Evolutionary conservation across 2,797 vertebrate genomes (phyloP), one percentile per base, ranked within the genome.

Genomic region (Neosilurus mollespiculum): DNA sequence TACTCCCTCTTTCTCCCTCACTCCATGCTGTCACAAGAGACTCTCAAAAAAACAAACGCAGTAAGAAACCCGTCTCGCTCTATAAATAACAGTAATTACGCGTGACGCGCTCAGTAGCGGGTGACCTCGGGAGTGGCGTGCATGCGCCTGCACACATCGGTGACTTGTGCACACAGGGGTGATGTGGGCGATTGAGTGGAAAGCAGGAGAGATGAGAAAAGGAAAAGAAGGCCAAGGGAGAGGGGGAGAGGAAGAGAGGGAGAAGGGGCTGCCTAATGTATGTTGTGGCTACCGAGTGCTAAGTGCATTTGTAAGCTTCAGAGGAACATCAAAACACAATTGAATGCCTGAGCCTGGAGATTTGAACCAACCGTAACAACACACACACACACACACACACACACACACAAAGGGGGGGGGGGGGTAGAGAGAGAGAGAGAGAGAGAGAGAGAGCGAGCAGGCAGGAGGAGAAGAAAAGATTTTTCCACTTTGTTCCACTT

Each of bases 301-400:
- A 95, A 96, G 96, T 95, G 95, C 94, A 92, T 90, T 96, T 89
- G 93, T 94, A 94, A 92, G 93, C 94, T 93, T 95, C 93, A 94
- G 93, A 93, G 93, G 94, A 97, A 97, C 95, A 97, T 97, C 95
- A 96, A 97, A 98, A 97, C 95, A 97, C 95, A 96, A 97, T 96
- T 95, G 94, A 96, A 93, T 91, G 85, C 87, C 87, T 87, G 84
- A 56, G 79, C 91, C 85, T 85, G 89, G 92, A 93, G 89, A 82
- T 22, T 81, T 80, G 15, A 56, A 81, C 58, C 81, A 83, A 72
- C 58, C n/a, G 56, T 30, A 82, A 65, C 67, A 43, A 79, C 66
- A 79, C 26, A 22, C 43, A 43, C 43, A 43, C 4, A 43, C 43
- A 43, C 43, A 43, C 43, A 43, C 43, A 43, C 43, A 43, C 43